Base-by-base conservation (phyloP, 2,888 invertebrate species). In the Sarcophaga subvicina region DNA sequence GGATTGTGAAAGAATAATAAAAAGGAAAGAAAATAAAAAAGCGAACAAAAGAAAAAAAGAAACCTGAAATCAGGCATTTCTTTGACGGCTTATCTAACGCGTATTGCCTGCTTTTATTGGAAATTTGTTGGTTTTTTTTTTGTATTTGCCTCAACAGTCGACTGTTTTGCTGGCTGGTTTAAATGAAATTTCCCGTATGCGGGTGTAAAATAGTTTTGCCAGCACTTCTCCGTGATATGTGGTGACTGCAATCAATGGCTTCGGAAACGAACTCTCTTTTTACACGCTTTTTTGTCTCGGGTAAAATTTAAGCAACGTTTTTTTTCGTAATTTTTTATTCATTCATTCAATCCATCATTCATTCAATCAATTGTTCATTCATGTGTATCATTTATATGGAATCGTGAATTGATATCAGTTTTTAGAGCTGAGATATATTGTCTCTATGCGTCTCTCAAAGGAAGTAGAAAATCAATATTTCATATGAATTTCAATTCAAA, bases 141-240 rank as follows among this genome's bases (percentile, higher is more conserved):
- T 6, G 0, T 37, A 10, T 10, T 37, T 2, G 1, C 8, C 37
- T 37, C 37, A 37, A 37, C 37, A 10, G 37, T 2, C 37, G 37
- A 37, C 8, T 37, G 37, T 37, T 37, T 37, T 37, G 37, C 37
- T 6, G 37, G 37, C 37, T 37, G 62, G 20, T 63, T 75, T 54
- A 22, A 66, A 66, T 66, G 22, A 60, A 72, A 80, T 62, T 62
- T 75, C 20, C 27, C 37, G n/a, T 37, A 69, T 75, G 54, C 20
- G 75, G 63, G 49, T 27, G 67, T 69, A n/a, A 75, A 62, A 17
- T 3, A n/a, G 27, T 66, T 45, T 67, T 27, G 54, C 20, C 62
- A 54, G 22, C 47, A 3, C 12, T 14, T 63, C 14, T 62, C 67
- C 27, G 8, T 45, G 20, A 17, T 54, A 37, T 67, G 25, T 63